Evolutionary conservation across 2,113 vertebrate species (phyloP).

Genomic region (Malaclemys terrapin): DNA sequence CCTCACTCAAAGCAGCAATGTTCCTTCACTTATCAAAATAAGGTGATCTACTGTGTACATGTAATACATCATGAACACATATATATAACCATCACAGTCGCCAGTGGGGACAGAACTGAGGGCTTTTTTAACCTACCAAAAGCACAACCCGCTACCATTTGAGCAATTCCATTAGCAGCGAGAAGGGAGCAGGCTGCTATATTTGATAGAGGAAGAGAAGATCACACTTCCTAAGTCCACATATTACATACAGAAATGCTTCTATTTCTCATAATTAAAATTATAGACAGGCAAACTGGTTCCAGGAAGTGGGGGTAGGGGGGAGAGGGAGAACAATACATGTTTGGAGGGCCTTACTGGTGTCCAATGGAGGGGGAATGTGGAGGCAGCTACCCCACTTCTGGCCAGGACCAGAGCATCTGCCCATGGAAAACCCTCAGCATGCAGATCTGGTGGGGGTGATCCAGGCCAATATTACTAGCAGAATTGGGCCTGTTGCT

Average conservation of each 20-base stretch:
- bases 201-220: slow-evolving; percentile 69
- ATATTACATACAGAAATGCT: slow-evolving; percentile 35
- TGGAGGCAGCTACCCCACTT: background rate
- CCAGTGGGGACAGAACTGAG: background rate
- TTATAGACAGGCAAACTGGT: slow-evolving; percentile 36
- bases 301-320: slow-evolving; percentile 20
- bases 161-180: background rate
- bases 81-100: background rate
- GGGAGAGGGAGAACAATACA: background rate
- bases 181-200: slow-evolving; percentile 44
- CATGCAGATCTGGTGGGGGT: background rate
- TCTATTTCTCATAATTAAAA: slow-evolving; percentile 29
- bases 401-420: background rate
- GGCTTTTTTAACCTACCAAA: background rate
- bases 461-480: background rate
- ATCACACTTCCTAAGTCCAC: slow-evolving; percentile 47
- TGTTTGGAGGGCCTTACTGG: background rate
- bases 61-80: background rate
- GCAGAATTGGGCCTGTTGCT: background rate
- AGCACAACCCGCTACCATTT: slow-evolving; percentile 30
- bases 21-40: background rate
- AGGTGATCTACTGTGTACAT: background rate
- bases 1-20: background rate
- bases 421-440: background rate
- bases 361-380: background rate